Evolutionary conservation across 2,797 vertebrate species (phyloP).

Genomic region (Miichthys miiuy): DNA sequence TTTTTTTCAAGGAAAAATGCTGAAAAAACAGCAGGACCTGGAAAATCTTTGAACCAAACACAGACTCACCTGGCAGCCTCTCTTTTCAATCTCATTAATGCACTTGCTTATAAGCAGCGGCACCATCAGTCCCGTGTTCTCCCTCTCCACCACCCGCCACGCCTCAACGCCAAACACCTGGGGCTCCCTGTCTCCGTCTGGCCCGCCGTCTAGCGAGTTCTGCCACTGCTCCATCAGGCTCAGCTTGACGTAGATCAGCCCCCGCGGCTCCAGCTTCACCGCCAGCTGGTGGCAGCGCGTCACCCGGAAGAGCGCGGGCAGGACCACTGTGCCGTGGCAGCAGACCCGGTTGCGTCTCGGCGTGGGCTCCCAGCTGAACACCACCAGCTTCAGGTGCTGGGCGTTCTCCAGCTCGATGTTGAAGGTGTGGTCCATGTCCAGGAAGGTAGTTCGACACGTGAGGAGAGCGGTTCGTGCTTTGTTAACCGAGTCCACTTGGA

Average conservation of each 20-base stretch:
- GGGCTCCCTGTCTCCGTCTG: conserved; percentile 83
- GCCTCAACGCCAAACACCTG: conserved; percentile 94
- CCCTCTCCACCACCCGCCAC: conserved; percentile 92
- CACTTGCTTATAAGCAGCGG: conserved; percentile 96
- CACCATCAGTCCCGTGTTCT: conserved; percentile 91
- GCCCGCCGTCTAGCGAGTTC: conserved; percentile 90
- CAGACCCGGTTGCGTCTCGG: conserved; percentile 92
- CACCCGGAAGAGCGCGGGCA: conserved; percentile 94
- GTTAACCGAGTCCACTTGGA: conserved; percentile 97
- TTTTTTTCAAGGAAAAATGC: not conserved
- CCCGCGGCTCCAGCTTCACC: conserved; percentile 95
- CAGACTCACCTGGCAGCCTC: conserved; percentile 95
- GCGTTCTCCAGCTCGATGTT: conserved; percentile 99
- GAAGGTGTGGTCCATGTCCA: conserved; percentile 99
- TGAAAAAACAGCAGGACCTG: not conserved
- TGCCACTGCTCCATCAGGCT: conserved; percentile 97
- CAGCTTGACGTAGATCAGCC: conserved; percentile 97
- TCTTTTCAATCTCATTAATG: conserved; percentile 95
- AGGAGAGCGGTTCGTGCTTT: conserved; percentile 97
- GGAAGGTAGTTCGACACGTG: conserved; percentile 92
- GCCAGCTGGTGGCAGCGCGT: conserved; percentile 93
- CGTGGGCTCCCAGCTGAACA: conserved; percentile 97
- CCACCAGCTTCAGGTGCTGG: conserved; percentile 96
- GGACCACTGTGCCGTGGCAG: conserved; percentile 94
- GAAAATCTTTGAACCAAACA: not conserved